Percentiles rank a stretch among this genome's conserved stretches.
Evolutionary conservation across 2,797 vertebrate species (phyloP).

Genomic region (Girardinus metallicus): DNA sequence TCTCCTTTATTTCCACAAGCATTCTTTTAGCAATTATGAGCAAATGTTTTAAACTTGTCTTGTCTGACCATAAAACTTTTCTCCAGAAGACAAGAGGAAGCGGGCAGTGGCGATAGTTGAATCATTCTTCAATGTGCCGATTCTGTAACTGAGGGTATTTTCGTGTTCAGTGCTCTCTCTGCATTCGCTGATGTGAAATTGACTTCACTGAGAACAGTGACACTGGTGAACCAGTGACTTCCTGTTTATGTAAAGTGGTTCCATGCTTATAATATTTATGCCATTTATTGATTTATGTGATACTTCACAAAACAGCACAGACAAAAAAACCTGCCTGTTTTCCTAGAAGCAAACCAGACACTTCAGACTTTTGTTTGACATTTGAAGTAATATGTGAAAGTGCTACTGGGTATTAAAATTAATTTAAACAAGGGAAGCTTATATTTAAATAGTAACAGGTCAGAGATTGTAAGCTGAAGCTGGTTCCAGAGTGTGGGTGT

Average conservation of each 20-base stretch:
- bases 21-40: not conserved
- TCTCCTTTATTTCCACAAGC: not conserved
- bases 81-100: no score
- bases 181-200: not conserved
- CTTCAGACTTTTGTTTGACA: no score
- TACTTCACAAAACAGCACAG: no score
- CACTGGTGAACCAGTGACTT: not conserved
- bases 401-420: no score
- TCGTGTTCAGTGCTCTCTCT: not conserved
- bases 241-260: no score
- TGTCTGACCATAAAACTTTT: not conserved
- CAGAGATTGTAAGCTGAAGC: not conserved
- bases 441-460: not conserved
- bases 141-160: not conserved
- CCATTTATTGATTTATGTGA: no score
- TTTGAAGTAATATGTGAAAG: no score
- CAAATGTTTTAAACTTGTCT: not conserved
- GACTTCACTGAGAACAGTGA: not conserved
- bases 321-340: no score
- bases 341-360: no score
- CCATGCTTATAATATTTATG: no score
- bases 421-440: not conserved
- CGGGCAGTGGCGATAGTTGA: not conserved
- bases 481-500: not conserved
- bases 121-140: not conserved